Base-by-base conservation (phyloP, 2,888 invertebrate genomes). In the Lydus trimaculatus region DNA sequence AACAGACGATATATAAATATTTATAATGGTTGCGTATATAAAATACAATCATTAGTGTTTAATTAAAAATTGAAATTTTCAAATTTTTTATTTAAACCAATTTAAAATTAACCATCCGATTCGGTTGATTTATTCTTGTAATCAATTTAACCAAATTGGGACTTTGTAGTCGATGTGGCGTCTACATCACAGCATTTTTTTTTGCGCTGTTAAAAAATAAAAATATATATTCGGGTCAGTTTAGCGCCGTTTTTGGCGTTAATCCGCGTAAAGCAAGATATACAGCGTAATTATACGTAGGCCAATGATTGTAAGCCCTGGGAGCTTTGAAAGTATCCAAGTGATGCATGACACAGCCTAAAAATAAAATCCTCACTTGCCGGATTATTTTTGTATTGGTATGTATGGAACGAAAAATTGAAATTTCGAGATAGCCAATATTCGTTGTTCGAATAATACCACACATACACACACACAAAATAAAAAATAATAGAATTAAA, bases 221-320 rank as follows among this genome's bases (percentile, higher is more conserved):
- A 65, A 73, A 75, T n/a, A n/a, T n/a, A 76, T 72, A 74, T 72
- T 65, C 72, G 70, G 73, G 75, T 76, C 76, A 76, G 72, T 75
- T 77, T 72, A 71, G 71, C 69, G 64, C 70, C 74, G 70, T 79
- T 80, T 67, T 77, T 71, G 73, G 75, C 80, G 79, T 76, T 82
- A 82, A 82, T 82, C 82, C 79, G 74, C 72, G 77, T 78, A 81
- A 81, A 83, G 81, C 82, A 83, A 83, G 83, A 83, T 83, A 82
- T 81, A 83, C 81, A 77, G 79, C 74, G 80, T 79, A 81, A 82
- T 83, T 82, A 83, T 81, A 79, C 79, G 75, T 80, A 80, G 78
- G 79, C 79, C 80, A 79, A 80, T 81, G 78, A 79, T 79, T 78
- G 80, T 81, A 81, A 81, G 79, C 79, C 74, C 71, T 48, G 9